A percentile compares a stretch with the other conserved stretches of the same genome.
Conservation (phyloP, 2,888 invertebrate genomes). For the Clitarchus hookeri region DNA sequence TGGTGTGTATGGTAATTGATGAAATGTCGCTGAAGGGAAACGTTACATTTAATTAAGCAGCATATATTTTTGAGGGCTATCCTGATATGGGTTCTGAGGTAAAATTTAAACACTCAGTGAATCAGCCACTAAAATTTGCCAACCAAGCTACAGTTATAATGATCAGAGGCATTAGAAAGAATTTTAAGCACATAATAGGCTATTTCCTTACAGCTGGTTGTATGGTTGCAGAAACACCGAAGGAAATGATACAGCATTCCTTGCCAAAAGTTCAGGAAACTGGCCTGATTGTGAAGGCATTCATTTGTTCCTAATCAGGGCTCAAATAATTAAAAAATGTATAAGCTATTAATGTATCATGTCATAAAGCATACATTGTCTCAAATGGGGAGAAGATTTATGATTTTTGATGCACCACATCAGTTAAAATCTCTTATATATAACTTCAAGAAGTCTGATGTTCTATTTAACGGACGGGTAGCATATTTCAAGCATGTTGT, state of each 20-base stretch:
- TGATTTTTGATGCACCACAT: slow-evolving; percentile 5
- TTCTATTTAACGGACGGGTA: background rate
- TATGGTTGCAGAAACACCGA: background rate
- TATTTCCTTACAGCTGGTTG: background rate
- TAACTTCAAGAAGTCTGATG: slow-evolving; percentile 29
- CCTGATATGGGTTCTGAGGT: background rate
- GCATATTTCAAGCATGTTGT: too few relatives aligned
- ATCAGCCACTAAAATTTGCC: too few relatives aligned
- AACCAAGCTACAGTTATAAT: background rate
- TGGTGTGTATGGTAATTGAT: background rate
- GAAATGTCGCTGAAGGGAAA: background rate
- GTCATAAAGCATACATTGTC: too few relatives aligned
- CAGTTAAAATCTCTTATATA: slow-evolving; percentile 31
- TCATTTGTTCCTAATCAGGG: background rate
- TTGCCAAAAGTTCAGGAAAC: background rate
- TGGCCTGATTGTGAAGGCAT: background rate
- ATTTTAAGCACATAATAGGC: background rate
- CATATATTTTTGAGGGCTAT: background rate
- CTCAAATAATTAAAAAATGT: too few relatives aligned
- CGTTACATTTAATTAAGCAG: background rate
- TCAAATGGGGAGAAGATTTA: slow-evolving; percentile 1
- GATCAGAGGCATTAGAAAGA: background rate
- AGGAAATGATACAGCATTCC: background rate
- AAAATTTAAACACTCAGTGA: background rate
- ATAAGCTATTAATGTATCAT: too few relatives aligned